Evolutionary conservation across 2,113 vertebrate species (phyloP).

Genomic region (Burhinus bistriatus): DNA sequence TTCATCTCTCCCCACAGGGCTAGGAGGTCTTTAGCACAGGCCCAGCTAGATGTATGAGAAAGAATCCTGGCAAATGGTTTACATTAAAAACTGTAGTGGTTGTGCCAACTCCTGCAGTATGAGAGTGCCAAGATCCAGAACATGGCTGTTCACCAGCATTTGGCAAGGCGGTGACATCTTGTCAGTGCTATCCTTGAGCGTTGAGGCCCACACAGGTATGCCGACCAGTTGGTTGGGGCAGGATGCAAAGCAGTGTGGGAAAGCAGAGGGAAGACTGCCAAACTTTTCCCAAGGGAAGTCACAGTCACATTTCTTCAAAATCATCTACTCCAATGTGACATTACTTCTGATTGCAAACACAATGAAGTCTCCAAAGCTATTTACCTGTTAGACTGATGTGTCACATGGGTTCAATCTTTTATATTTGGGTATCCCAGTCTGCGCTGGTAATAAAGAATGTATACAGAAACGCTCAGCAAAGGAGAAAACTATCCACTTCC

Average conservation of each 20-base stretch:
- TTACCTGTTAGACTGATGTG: not conserved
- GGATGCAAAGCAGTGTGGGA: not conserved
- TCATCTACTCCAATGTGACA: not conserved
- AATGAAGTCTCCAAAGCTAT: not conserved
- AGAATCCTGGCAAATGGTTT: constrained; percentile 25
- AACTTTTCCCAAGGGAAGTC: not conserved
- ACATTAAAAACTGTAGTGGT: not conserved
- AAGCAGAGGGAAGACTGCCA: constrained; percentile 20
- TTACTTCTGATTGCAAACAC: not conserved
- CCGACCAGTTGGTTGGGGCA: constrained; percentile 14
- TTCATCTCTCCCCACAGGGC: not conserved
- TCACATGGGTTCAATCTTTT: not conserved
- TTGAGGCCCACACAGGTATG: constrained; percentile 38
- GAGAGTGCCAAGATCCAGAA: constrained; percentile 8
- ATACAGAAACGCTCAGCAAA: not conserved
- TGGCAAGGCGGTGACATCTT: constrained; percentile 13
- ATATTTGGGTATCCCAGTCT: not conserved
- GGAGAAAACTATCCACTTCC: not conserved
- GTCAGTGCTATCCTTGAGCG: not conserved
- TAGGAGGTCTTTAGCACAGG: not conserved
- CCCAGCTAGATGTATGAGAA: not conserved
- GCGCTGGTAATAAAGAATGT: not conserved
- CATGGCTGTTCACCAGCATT: constrained; percentile 20
- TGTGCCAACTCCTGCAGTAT: constrained; percentile 24
- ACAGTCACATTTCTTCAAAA: not conserved